A percentile compares a stretch with the other conserved stretches of the same genome.
Conservation (phyloP, 2,888 invertebrate genomes). For the Norana najaformis region DNA sequence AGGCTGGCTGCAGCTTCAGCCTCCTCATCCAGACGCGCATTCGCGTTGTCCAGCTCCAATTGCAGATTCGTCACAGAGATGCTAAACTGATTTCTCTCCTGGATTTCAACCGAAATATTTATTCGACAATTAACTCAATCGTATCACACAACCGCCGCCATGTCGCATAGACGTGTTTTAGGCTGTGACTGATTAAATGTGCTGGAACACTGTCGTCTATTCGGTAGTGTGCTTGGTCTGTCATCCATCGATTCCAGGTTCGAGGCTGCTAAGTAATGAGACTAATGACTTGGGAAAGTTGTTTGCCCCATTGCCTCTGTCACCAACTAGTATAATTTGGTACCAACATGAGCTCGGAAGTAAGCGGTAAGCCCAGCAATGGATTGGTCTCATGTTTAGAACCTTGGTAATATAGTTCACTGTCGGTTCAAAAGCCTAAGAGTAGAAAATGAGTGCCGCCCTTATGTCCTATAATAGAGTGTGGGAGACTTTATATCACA, state of each 20-base stretch:
- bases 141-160: neutral
- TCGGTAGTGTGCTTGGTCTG: neutral
- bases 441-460: too few species aligned
- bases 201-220: neutral
- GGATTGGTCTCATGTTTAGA: too few species aligned
- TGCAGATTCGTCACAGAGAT: constrained; percentile 57
- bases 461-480: too few species aligned
- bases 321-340: too few species aligned
- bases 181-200: neutral
- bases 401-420: neutral
- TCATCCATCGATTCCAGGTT: neutral
- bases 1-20: constrained; percentile 93
- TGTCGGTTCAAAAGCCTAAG: too few species aligned
- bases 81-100: constrained; percentile 55
- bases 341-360: too few species aligned
- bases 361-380: too few species aligned
- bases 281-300: neutral
- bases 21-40: constrained; percentile 95
- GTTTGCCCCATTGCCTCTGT: too few species aligned
- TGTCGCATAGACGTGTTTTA: too few species aligned
- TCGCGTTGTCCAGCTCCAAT: constrained; percentile 66
- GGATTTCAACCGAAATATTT: neutral
- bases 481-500: too few species aligned
- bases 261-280: neutral
- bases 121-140: neutral